Conservation (phyloP, 2,797 vertebrate genomes). For the Aldrovandia affinis region DNA sequence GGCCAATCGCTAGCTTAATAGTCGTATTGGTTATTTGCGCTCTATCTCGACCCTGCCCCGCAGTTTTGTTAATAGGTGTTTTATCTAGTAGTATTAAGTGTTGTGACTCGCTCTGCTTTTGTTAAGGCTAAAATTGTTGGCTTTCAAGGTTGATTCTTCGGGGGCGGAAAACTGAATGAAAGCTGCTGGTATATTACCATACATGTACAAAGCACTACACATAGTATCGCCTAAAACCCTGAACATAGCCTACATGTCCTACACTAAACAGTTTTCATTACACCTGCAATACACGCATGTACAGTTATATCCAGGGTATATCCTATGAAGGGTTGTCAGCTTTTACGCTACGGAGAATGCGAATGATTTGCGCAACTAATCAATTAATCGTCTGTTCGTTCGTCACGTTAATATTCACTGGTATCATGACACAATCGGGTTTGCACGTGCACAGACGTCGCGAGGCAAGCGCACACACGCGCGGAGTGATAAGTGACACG, state of each 20-base stretch:
- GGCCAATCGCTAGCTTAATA: conserved; percentile 70
- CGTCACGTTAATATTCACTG: not conserved
- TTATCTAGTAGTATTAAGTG: conserved; percentile 45
- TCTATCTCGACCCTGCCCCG: conserved; percentile 26
- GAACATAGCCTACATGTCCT: not conserved
- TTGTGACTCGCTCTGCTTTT: conserved; percentile 49
- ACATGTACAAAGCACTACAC: not conserved
- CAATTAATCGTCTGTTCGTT: not conserved
- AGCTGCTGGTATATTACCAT: conserved; percentile 53
- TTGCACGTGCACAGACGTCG: conserved; percentile 2
- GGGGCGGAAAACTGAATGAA: conserved; percentile 65
- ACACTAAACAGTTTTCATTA: not conserved
- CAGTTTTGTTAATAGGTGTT: conserved; percentile 51
- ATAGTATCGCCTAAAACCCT: not conserved
- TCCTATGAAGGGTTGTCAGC: not conserved
- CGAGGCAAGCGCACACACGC: not conserved
- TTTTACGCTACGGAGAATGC: not conserved
- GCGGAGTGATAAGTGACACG: not conserved
- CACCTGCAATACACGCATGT: not conserved
- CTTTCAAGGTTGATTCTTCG: conserved; percentile 50
- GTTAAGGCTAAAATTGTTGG: conserved; percentile 54
- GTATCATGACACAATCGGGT: not conserved
- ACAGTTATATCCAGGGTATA: not conserved
- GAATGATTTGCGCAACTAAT: not conserved
- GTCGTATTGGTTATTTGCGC: conserved; percentile 65